Percentiles rank a stretch among this genome's conserved stretches.
Evolutionary conservation across 2,888 invertebrate species (phyloP).

Genomic region (Philhelius pedissequus): DNA sequence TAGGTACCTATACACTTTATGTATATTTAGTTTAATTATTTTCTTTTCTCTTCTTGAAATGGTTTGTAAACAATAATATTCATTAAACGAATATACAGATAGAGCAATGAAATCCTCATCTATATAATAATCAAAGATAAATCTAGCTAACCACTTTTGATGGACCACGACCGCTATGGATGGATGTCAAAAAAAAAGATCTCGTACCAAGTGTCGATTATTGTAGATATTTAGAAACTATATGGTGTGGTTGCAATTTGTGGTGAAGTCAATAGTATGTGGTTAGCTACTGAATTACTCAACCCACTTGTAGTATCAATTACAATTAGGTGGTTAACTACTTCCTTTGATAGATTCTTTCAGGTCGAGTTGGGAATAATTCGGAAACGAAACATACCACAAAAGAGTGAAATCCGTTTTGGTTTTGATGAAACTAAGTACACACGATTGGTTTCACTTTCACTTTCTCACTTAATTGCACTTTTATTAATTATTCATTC

Average conservation of each 20-base stretch:
- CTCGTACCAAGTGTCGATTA: slow-evolving; percentile 22
- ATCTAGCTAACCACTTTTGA: background rate
- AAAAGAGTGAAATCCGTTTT: background rate
- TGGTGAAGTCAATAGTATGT: slow-evolving; percentile 27
- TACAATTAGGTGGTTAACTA: slow-evolving; percentile 9
- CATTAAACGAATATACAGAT: slow-evolving; percentile 1
- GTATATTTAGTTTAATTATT: slow-evolving; percentile 40
- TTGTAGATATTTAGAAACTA: slow-evolving; percentile 21
- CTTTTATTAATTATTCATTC: too few species aligned
- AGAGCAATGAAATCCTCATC: background rate
- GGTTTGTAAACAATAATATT: slow-evolving; percentile 35
- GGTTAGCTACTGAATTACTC: slow-evolving; percentile 51
- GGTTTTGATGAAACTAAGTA: background rate
- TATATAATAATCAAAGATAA: background rate
- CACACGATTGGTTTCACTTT: background rate
- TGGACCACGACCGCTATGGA: slow-evolving; percentile 14
- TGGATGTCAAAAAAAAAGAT: background rate
- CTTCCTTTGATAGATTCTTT: slow-evolving; percentile 18
- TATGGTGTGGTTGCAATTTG: slow-evolving; percentile 4
- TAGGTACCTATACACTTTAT: background rate
- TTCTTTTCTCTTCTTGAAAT: slow-evolving; percentile 44
- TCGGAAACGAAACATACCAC: slow-evolving; percentile 29
- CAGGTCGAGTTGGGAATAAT: slow-evolving; percentile 2
- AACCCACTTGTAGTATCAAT: background rate
- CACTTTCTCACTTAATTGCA: too few species aligned